phyloP scores from a whole-genome alignment of 2,113 vertebrate genomes.

The Phalacrocorax carbo region DNA sequence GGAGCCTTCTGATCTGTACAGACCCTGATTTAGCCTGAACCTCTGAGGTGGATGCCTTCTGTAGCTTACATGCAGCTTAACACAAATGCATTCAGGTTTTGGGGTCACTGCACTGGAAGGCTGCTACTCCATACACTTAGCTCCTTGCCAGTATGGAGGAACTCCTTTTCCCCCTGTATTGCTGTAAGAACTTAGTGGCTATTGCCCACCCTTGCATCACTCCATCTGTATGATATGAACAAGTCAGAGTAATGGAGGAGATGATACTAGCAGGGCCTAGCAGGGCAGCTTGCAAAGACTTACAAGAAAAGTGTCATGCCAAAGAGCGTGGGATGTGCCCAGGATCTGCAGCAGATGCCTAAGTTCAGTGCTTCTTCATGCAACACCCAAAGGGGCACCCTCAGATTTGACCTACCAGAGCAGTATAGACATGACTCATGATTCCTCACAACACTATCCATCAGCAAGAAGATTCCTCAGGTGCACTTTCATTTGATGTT shows the following conservation, averaged over 20 bases:
- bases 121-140: not conserved
- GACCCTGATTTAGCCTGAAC: not conserved
- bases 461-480: not conserved
- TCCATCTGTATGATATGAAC: not conserved
- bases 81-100: not conserved
- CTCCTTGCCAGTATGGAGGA: not conserved
- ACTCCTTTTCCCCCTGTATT: not conserved
- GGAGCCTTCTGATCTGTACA: not conserved
- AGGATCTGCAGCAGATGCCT: not conserved
- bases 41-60: not conserved
- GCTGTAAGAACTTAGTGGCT: not conserved
- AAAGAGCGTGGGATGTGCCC: not conserved
- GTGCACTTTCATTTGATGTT: not conserved
- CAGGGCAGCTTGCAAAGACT: not conserved
- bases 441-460: not conserved
- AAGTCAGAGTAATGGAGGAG: not conserved
- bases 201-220: not conserved
- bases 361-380: not conserved
- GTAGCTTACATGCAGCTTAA: not conserved
- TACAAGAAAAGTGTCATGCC: fast-evolving
- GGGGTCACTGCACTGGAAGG: not conserved
- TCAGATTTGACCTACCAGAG: not conserved
- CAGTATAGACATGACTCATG: not conserved
- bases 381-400: not conserved
- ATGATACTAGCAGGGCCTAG: not conserved